These are phyloP conservation scores for Amniataba percoides DNA, from an alignment of 2,797 vertebrate genomes.

Conservation along the genomic window DNA sequence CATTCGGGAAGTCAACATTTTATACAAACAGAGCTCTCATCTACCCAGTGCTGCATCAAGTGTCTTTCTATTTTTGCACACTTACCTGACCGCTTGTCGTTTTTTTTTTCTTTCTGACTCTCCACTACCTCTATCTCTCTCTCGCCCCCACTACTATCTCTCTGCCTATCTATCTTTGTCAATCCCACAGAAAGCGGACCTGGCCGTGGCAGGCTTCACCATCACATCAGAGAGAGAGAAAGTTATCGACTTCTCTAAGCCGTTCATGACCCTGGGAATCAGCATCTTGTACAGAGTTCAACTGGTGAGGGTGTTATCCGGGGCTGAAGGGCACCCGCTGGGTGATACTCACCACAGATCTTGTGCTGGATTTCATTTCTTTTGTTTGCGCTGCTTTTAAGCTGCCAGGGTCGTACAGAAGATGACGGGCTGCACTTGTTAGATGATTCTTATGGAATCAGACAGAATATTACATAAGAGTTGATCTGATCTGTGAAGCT, in stretches of 20 bases:
- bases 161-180: conserved; percentile 56
- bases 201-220: conserved; percentile 95
- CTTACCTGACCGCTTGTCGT: conserved; percentile 47
- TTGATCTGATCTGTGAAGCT: conserved; percentile 46
- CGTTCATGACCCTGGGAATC: conserved; percentile 97
- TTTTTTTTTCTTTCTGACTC: conserved; percentile 41
- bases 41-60: conserved; percentile 24
- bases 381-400: conserved; percentile 47
- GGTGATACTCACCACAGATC: conserved; percentile 43
- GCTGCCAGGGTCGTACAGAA: conserved; percentile 31
- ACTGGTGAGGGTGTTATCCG: conserved; percentile 85
- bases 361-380: conserved; percentile 52
- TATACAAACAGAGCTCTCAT: conserved; percentile 26
- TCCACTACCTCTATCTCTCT: conserved; percentile 46
- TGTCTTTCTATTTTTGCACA: conserved; percentile 52
- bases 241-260: conserved; percentile 93
- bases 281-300: conserved; percentile 96
- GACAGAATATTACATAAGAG: conserved; percentile 32
- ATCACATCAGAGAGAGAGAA: conserved; percentile 96
- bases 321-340: conserved; percentile 28
- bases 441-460: conserved; percentile 35
- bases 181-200: conserved; percentile 91
- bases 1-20: conserved; percentile 42
- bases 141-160: conserved; percentile 40
- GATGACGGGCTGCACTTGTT: conserved; percentile 27